phyloP scores from a whole-genome alignment of 2,888 invertebrate genomes.

The Orthosia cruda region DNA sequence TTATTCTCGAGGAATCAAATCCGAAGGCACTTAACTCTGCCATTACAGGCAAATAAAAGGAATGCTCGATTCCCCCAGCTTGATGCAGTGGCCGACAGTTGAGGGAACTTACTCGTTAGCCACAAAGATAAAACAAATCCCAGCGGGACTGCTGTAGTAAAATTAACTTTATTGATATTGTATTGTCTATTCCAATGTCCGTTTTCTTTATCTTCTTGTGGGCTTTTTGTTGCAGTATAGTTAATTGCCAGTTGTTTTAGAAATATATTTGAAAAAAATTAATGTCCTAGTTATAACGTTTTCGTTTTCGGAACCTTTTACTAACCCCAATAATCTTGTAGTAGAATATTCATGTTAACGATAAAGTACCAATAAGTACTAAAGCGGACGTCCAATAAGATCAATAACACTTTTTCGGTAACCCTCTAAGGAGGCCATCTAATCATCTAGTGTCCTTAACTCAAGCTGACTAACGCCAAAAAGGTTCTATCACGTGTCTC shows the following conservation, averaged over 20 bases:
- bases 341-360: slow-evolving; percentile 27
- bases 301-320: slow-evolving; percentile 1
- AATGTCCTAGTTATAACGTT: not conserved
- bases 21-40: slow-evolving; percentile 64
- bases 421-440: slow-evolving; percentile 11
- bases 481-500: slow-evolving; percentile 26
- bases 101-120: slow-evolving; percentile 64
- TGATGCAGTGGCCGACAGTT: slow-evolving; percentile 57
- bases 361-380: slow-evolving; percentile 7
- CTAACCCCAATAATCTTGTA: slow-evolving; percentile 1
- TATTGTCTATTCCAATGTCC: slow-evolving; percentile 35
- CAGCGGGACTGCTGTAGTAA: slow-evolving; percentile 47
- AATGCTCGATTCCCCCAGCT: slow-evolving; percentile 44
- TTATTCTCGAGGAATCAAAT: slow-evolving; percentile 67
- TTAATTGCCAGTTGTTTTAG: slow-evolving; percentile 20
- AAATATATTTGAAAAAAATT: slow-evolving; percentile 7
- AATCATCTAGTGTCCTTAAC: slow-evolving; percentile 37
- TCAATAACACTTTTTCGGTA: slow-evolving; percentile 33
- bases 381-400: slow-evolving; percentile 8
- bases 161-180: slow-evolving; percentile 60
- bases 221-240: slow-evolving; percentile 18
- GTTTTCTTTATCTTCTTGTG: slow-evolving; percentile 33
- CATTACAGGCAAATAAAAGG: slow-evolving; percentile 67
- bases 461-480: slow-evolving; percentile 1
- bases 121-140: slow-evolving; percentile 66